Percentiles rank a stretch among this genome's conserved stretches.
These are phyloP conservation scores for Conus ventricosus DNA, from an alignment of 1,140 invertebrate genomes.

Conservation along the genomic window DNA sequence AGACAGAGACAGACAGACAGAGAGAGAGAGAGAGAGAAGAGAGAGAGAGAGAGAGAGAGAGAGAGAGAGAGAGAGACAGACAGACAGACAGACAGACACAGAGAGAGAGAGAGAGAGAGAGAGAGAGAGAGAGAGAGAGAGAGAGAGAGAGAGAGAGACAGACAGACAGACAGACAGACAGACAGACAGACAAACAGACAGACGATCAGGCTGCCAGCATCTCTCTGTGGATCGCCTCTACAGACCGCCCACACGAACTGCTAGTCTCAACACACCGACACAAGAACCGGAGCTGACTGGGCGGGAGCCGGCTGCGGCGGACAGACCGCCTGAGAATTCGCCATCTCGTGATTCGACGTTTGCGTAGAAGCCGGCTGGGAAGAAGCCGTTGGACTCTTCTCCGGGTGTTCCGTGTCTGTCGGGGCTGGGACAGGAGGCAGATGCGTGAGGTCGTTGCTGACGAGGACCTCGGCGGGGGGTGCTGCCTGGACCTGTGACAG, in stretches of 20 bases:
- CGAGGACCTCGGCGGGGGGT: slow-evolving; percentile 15
- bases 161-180: background rate
- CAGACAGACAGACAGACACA: too few relatives aligned
- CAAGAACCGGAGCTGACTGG: too few relatives aligned
- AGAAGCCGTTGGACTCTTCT: too few relatives aligned
- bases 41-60: background rate
- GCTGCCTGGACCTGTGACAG: background rate
- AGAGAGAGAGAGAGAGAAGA: background rate
- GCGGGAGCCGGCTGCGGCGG: too few relatives aligned
- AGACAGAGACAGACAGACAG: background rate
- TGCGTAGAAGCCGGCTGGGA: background rate
- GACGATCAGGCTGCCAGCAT: too few relatives aligned
- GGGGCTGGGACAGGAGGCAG: slow-evolving; percentile 7
- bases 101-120: background rate
- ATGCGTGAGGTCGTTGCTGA: slow-evolving; percentile 38
- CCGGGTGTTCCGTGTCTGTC: background rate
- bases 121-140: background rate
- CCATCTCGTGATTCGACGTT: too few relatives aligned
- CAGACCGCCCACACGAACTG: too few relatives aligned
- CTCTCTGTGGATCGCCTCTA: too few relatives aligned
- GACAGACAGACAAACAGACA: background rate
- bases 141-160: background rate
- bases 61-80: background rate
- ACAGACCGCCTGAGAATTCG: too few relatives aligned
- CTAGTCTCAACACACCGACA: too few relatives aligned